Percentiles rank a stretch among this genome's conserved stretches.
These are phyloP conservation scores for Scolopax rusticola DNA, from an alignment of 2,797 vertebrate genomes.

Conservation along the genomic window DNA sequence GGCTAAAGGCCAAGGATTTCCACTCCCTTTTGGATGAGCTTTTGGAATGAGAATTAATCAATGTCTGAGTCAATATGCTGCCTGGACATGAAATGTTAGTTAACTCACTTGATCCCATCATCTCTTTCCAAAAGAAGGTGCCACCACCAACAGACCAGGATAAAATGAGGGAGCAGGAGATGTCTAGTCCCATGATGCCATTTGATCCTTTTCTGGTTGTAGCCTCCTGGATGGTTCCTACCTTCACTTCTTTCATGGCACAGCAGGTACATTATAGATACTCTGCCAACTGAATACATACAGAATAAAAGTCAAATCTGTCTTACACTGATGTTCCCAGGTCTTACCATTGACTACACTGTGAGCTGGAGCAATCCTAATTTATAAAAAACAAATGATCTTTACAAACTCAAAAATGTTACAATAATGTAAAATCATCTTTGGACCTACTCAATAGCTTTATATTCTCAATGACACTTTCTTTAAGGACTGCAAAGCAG, in stretches of 20 bases:
- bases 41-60: not conserved
- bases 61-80: not conserved
- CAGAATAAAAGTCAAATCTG: not conserved
- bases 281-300: fast-evolving
- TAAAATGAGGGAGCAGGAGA: not conserved
- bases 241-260: not conserved
- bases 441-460: not conserved
- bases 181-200: not conserved
- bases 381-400: not conserved
- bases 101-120: not conserved
- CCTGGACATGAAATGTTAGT: not conserved
- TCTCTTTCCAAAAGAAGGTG: not conserved
- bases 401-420: not conserved
- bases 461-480: not conserved
- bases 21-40: not conserved
- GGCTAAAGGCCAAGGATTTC: not conserved
- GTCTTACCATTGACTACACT: not conserved
- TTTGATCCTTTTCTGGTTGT: not conserved
- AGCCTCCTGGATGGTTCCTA: not conserved
- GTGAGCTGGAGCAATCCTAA: not conserved
- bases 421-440: not conserved
- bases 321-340: not conserved
- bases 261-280: not conserved
- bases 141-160: not conserved
- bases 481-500: not conserved